Percentiles rank a stretch among this genome's conserved stretches.
Conservation (phyloP, 2,888 invertebrate species). For the Zhuqinia jingwanae region DNA sequence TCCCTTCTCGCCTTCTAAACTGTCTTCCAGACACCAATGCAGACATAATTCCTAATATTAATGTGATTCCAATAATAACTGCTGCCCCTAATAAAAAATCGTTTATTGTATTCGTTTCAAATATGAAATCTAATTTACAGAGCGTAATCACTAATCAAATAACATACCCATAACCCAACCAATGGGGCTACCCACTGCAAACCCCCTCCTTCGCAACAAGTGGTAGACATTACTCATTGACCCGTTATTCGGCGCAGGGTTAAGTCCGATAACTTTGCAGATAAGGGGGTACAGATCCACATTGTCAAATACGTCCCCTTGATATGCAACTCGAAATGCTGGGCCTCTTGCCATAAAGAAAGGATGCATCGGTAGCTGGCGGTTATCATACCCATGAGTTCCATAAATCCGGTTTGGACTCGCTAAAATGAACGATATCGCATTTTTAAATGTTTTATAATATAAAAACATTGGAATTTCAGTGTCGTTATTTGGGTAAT, state of each 20-base stretch:
- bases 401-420: constrained; percentile 83
- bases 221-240: constrained; percentile 79
- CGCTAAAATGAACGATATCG: too few relatives aligned
- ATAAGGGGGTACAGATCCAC: constrained; percentile 86
- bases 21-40: constrained; percentile 64
- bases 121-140: too few relatives aligned
- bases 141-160: too few relatives aligned
- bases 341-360: constrained; percentile 88
- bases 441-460: too few relatives aligned
- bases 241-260: constrained; percentile 83
- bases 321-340: constrained; percentile 82
- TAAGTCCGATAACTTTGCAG: constrained; percentile 84
- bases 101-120: not conserved
- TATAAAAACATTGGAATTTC: not conserved
- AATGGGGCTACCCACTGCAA: constrained; percentile 70
- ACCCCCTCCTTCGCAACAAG: constrained; percentile 61
- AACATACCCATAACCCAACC: constrained; percentile 78
- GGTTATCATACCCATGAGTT: constrained; percentile 87
- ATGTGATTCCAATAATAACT: constrained; percentile 70
- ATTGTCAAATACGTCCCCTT: constrained; percentile 83
- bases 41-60: constrained; percentile 75
- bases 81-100: constrained; percentile 68
- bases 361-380: constrained; percentile 84
- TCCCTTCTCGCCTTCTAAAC: constrained; percentile 16
- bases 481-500: not conserved